Evolutionary conservation across 2,113 vertebrate species (phyloP), one percentile per base, ranked within the genome.

Genomic region (Myrmecophaga tridactyla): DNA sequence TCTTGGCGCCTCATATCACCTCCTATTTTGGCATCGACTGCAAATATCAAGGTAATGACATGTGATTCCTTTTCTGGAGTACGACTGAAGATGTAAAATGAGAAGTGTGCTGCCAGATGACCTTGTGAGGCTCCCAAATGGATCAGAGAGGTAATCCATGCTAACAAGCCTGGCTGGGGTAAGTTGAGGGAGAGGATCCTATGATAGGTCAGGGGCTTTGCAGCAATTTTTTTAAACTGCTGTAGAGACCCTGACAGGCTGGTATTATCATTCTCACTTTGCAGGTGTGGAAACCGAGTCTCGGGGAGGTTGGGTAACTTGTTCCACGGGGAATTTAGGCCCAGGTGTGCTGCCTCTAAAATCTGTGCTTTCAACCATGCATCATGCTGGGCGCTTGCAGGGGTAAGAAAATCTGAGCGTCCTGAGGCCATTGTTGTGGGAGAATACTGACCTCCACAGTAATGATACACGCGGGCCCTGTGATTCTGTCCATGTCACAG

Each of bases 11-110:
- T 92, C 29, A 27, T 41, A 34, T 83, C 93, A 91, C 51, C 18
- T 81, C 85, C 69, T 96, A 96, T 96, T 96, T 97, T 67, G 83
- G 93, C 8, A 41, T 6, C 0, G 6, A 67, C 76, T 77, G 81
- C 11, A 94, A 92, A 90, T 88, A 67, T 82, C 53, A 70, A 84
- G 78, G 39, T 73, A 60, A 82, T 86, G 83, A 93, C 6, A 1
- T 7, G 17, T 72, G 34, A 58, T n/a, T 91, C 62, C 80, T 91
- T 89, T 90, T 86, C 62, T 58, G 83, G 90, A 90, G 63, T 6
- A 41, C 56, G 25, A 46, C 1, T 58, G 60, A 81, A 73, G 81
- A 82, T 43, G 63, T 62, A 39, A 27, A 94, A n/a, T 75, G 65
- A 92, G 43, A 96, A 92, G 31, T 39, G 43, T 85, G 67, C 48